Evolutionary conservation across 2,797 vertebrate genomes (phyloP), one percentile per base, ranked within the genome.

Genomic region (Kryptolebias ocellatus): DNA sequence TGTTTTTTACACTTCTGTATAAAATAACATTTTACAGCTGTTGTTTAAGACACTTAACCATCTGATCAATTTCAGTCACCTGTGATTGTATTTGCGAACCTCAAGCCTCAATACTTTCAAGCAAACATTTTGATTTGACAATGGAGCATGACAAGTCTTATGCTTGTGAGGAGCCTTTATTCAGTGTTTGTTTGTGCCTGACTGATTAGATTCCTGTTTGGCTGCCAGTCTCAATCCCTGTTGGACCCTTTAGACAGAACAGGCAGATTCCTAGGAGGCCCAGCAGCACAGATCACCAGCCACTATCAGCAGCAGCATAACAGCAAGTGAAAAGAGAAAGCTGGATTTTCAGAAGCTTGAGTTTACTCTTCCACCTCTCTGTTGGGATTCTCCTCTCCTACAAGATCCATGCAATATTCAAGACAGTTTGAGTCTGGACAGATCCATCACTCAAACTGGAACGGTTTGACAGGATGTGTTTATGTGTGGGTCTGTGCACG

Each of bases 181-280:
- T 86, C 70, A 77, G 76, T 88, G 83, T 90, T 89, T 91, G 85
- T 90, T 89, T 85, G 71, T 83, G 85, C 74, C 72, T 66, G 69
- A 76, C 81, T 84, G 90, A 89, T 91, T 91, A 83, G 84, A 87
- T 87, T 88, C 78, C 50, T 84, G 73, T 92, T 90, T 87, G 77
- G 76, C 79, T 87, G 81, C 74, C 72, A 73, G 77, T 88, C 71
- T 83, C 78, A 77, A 60, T 87, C 77, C 85, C 79, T 67, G 70
- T 75, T 85, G 85, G 84, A 85, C 80, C 72, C 67, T 31, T 85
- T 71, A 86, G 76, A 89, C 87, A 83, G 74, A 89, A 74, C 74
- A 73, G 70, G 74, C 79, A 83, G 78, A 89, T 86, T 87, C 86
- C 83, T 84, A 73, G 81, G 88, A 88, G 88, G 78, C 78, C 70